A percentile compares a stretch with the other conserved stretches of the same genome.
These are phyloP conservation scores for Staurois parvus DNA, from an alignment of 2,797 vertebrate genomes.

Conservation along the genomic window DNA sequence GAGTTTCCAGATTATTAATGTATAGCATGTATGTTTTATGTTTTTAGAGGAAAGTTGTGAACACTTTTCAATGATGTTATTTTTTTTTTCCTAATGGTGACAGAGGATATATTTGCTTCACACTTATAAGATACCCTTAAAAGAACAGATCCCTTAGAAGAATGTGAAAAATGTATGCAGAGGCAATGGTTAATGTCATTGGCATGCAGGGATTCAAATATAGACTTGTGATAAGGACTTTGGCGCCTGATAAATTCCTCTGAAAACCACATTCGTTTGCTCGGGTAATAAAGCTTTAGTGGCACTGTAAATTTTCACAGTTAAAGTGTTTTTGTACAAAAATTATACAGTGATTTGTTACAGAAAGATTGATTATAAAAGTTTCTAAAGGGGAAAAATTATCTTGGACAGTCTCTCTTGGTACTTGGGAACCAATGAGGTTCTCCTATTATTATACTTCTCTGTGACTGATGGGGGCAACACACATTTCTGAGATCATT, in stretches of 20 bases:
- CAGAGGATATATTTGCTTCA: background rate
- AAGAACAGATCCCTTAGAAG: conserved; percentile 35
- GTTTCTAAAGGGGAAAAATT: too few species aligned
- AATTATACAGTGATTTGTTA: too few species aligned
- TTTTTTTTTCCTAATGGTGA: background rate
- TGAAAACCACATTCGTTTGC: conserved; percentile 43
- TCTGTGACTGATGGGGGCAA: too few species aligned
- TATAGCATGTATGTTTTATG: background rate
- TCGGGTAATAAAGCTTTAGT: conserved; percentile 12
- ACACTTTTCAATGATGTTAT: background rate
- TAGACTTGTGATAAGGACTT: conserved; percentile 58
- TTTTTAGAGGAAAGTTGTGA: too few species aligned
- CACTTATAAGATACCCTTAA: background rate
- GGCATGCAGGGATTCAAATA: conserved; percentile 57
- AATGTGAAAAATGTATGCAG: conserved; percentile 50
- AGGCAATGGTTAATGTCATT: conserved; percentile 58
- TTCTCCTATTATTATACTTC: too few species aligned
- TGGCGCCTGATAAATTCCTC: conserved; percentile 51
- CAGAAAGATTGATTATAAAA: too few species aligned
- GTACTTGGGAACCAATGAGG: too few species aligned
- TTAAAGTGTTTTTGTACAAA: background rate
- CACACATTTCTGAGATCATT: too few species aligned
- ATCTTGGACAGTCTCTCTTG: too few species aligned
- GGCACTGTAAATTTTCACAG: background rate
- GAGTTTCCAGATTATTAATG: background rate